Base-by-base conservation (phyloP, 2,888 invertebrate species). In the Hydrotaea diabolus region DNA sequence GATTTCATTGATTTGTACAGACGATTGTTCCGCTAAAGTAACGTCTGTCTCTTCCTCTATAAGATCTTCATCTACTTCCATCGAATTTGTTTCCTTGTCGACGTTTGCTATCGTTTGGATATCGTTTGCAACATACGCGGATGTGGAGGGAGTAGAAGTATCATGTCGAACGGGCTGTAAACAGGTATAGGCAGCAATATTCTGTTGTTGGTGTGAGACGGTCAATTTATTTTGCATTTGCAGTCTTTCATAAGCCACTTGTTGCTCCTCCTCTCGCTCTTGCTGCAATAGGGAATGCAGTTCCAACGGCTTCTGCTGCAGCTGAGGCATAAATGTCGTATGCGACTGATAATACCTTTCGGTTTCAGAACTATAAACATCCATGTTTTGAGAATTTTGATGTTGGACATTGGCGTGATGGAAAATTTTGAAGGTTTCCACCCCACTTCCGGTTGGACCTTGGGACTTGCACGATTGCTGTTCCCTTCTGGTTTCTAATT, bases 1-100 rank as follows among this genome's bases (percentile, higher is more conserved):
- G 19, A 95, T 94, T 90, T 95, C 95, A 90, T 95, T 94, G 86
- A 95, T 95, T 91, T 95, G 95, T 59, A 95, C 95, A 46, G 93
- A 90, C 82, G 77, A 64, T 49, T 26, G 80, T 19, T 59, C 77
- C 2, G 49, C 8, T 9, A 21, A 23, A 36, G 71, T 23, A 5
- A 39, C 55, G 7, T 74, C 77, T 1, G 59, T 57, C 13, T 76
- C 21, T 31, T 77, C 79, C 13, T 66, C 59, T 66, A 66, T 36
- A 8, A 36, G 23, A 49, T 79, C 78, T 49, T 76, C 77, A 39
- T 55, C 57, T 23, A 79, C 86, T 11, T 82, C 80, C n/a, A 69
- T 72, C 8, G 8, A 9, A 31, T 15, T 49, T 2, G 26, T 71
- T 43, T 43, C 17, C 13, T 53, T 9, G 17, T 82, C 81, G 9